Evolutionary conservation across 2,797 vertebrate genomes (phyloP).

Genomic region (Thalassophryne amazonica): DNA sequence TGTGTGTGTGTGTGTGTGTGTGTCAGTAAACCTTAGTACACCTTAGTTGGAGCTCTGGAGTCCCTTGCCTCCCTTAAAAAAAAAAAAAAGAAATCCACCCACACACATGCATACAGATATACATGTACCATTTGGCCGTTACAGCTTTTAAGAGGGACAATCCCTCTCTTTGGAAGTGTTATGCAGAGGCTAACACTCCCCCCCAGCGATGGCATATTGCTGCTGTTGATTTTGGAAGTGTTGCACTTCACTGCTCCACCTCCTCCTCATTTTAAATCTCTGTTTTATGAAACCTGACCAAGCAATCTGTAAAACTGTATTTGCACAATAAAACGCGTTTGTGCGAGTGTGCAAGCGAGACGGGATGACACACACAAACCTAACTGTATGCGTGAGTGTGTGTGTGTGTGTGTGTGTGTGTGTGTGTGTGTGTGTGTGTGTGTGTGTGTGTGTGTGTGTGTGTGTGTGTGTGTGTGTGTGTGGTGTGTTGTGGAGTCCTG

Average conservation of each 20-base stretch:
- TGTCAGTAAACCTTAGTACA: constrained; percentile 29
- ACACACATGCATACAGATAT: constrained; percentile 23
- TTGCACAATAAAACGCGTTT: not conserved
- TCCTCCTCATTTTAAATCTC: constrained; percentile 28
- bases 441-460: not conserved
- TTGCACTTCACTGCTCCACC: constrained; percentile 1
- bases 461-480: constrained; percentile 10
- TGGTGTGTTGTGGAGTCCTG: constrained; percentile 55
- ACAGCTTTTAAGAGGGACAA: constrained; percentile 56
- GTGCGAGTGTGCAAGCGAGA: not conserved
- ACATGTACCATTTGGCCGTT: constrained; percentile 39
- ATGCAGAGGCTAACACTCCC: constrained; percentile 66
- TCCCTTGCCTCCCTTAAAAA: constrained; percentile 46
- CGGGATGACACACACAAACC: constrained; percentile 15
- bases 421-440: constrained; percentile 4
- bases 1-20: constrained; percentile 14
- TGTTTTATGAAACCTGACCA: constrained; percentile 42
- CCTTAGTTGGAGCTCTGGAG: constrained; percentile 44
- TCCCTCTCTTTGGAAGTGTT: constrained; percentile 70
- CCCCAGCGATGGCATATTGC: constrained; percentile 47
- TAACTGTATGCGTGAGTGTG: constrained; percentile 1
- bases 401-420: constrained; percentile 3
- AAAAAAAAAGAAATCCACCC: constrained; percentile 52
- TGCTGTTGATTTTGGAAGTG: constrained; percentile 61
- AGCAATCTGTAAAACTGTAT: constrained; percentile 22